Evolutionary conservation across 2,888 invertebrate species (phyloP), one percentile per base, ranked within the genome.

Genomic region (Phengaris alcon): DNA sequence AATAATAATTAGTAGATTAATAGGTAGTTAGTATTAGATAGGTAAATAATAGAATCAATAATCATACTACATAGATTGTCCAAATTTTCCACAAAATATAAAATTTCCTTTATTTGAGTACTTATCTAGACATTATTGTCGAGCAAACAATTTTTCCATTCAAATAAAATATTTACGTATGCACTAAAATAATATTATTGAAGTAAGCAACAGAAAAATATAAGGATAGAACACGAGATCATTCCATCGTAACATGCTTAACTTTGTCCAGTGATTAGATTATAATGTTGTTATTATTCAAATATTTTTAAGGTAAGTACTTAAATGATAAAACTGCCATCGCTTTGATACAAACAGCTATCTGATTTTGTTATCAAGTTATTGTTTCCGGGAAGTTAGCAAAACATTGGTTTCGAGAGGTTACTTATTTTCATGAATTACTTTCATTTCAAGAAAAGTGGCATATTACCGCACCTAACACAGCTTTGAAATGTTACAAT

Each of bases 311-410:
- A 22, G 5, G 10, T 59, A 22, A 59, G 59, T 59, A 15, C 22
- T 59, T 59, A 10, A 59, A 59, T 59, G 59, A 59, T 59, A 59
- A 22, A 59, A 59, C 9, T 59, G 10, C 22, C 22, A 22, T 59
- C 15, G 15, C 22, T 59, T 22, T 15, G 59, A 22, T n/a, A n/a
- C 22, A 22, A 22, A 22, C 22, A 22, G 22, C 22, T 59, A 57
- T 57, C 57, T 59, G 59, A 22, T 59, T 59, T 9, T 59, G 59
- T 59, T 59, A 59, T 22, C 59, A 59, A 59, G 9, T 59, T 15
- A 22, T 59, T 22, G 10, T 59, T 59, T 59, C 59, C 59, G 59
- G 59, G 9, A 59, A 10, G 22, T 59, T 22, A 5, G 59, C 59
- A 10, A 22, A 59, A 59, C 10, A 59, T 9, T 10, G 15, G 59